Conservation (phyloP, 2,113 vertebrate genomes). For the Ctenodactylus gundi region DNA sequence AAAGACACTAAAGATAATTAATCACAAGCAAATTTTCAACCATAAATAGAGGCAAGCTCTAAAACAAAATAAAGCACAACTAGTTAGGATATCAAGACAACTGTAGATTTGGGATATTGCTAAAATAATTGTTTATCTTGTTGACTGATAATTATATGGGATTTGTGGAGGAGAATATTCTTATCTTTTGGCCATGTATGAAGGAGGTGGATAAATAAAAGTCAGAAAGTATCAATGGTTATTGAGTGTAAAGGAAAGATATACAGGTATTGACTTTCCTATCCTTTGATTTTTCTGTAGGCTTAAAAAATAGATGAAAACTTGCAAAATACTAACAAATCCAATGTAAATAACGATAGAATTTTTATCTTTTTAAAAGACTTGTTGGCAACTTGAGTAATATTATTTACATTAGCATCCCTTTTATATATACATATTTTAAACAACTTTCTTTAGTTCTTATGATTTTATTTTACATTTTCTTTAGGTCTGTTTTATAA, state of each 20-base stretch:
- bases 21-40: background rate
- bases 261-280: background rate
- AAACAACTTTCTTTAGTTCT: background rate
- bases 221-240: background rate
- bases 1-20: background rate
- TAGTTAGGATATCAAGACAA: background rate
- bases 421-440: background rate
- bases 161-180: background rate
- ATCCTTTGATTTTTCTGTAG: background rate
- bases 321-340: background rate
- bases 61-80: background rate
- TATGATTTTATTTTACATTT: background rate
- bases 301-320: background rate
- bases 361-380: background rate
- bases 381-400: background rate
- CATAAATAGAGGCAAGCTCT: background rate
- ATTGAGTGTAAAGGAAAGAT: background rate
- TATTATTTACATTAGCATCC: background rate
- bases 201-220: background rate
- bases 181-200: background rate
- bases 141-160: background rate
- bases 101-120: background rate
- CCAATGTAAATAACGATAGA: background rate
- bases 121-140: background rate
- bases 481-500: background rate